These are phyloP conservation scores for Ascaphus truei DNA, from an alignment of 2,113 vertebrate genomes.

Conservation along the genomic window DNA sequence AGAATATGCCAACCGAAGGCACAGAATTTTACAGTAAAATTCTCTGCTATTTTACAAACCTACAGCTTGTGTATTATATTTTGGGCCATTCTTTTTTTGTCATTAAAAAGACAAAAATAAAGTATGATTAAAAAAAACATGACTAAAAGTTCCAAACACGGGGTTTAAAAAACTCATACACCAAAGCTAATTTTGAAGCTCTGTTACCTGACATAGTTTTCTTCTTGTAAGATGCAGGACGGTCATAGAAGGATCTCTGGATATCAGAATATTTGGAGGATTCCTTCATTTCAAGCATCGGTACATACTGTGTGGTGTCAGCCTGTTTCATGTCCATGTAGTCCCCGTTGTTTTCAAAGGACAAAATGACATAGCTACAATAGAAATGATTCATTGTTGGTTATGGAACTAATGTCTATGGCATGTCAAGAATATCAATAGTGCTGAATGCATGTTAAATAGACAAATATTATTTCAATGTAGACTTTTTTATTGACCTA, in stretches of 20 bases:
- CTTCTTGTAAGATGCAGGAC: constrained; percentile 87
- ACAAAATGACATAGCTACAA: constrained; percentile 92
- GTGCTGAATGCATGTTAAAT: neutral
- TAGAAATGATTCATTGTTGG: too few species aligned
- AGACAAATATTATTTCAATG: too few species aligned
- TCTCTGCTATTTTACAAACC: too few species aligned
- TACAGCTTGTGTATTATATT: too few species aligned
- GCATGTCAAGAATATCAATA: neutral
- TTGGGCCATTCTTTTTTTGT: too few species aligned
- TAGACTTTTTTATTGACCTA: neutral
- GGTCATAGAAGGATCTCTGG: constrained; percentile 84
- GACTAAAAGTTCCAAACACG: too few species aligned
- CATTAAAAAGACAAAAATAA: too few species aligned
- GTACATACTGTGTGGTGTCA: constrained; percentile 90
- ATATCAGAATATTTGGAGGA: constrained; percentile 86
- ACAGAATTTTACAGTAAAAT: too few species aligned
- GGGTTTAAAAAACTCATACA: too few species aligned
- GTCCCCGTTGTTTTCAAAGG: constrained; percentile 91
- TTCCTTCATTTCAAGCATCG: constrained; percentile 91
- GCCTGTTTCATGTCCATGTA: constrained; percentile 99
- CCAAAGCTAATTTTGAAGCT: neutral
- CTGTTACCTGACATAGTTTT: constrained; percentile 71
- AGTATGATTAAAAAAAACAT: too few species aligned
- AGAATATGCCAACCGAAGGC: too few species aligned
- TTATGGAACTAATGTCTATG: too few species aligned